A percentile compares a stretch with the other conserved stretches of the same genome.
phyloP scores from a whole-genome alignment of 2,888 invertebrate genomes.

The Agrilus biguttatus region DNA sequence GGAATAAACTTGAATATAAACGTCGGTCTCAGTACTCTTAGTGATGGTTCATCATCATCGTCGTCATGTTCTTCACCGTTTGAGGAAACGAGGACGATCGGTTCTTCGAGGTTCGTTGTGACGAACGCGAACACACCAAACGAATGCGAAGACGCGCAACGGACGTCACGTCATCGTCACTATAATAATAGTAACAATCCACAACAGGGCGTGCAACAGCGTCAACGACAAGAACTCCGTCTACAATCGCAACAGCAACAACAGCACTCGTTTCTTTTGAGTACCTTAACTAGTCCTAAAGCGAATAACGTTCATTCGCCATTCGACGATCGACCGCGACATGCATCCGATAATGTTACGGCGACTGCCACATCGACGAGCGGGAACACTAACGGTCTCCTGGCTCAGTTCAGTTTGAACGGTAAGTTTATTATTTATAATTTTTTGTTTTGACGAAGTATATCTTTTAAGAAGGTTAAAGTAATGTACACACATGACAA shows the following conservation, averaged over 20 bases:
- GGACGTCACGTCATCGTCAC: background rate
- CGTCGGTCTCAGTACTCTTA: conserved; percentile 23
- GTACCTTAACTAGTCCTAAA: conserved; percentile 30
- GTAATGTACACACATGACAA: too few relatives aligned
- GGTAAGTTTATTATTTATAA: conserved; percentile 15
- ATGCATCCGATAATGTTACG: conserved; percentile 5
- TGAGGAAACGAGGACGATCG: conserved; percentile 19
- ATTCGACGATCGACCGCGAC: conserved; percentile 14
- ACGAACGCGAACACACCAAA: conserved; percentile 16
- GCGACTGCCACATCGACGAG: conserved; percentile 18
- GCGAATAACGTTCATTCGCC: conserved; percentile 23
- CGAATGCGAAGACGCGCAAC: too few relatives aligned
- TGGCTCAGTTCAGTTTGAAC: conserved; percentile 25
- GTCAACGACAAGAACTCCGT: conserved; percentile 4
- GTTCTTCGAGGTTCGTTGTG: conserved; percentile 27
- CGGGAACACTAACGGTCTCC: conserved; percentile 26
- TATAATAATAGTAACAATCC: background rate
- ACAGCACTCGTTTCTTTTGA: conserved; percentile 19
- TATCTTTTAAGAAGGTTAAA: too few relatives aligned
- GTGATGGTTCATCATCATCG: conserved; percentile 12
- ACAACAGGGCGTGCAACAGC: conserved; percentile 6
- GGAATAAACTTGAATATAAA: conserved; percentile 20
- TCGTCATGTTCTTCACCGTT: conserved; percentile 6
- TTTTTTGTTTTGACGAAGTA: background rate
- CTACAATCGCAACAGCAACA: conserved; percentile 13